Percentiles rank a stretch among this genome's conserved stretches.
Evolutionary conservation across 1,140 invertebrate genomes (phyloP).

Genomic region (Medauroidea extradentata): DNA sequence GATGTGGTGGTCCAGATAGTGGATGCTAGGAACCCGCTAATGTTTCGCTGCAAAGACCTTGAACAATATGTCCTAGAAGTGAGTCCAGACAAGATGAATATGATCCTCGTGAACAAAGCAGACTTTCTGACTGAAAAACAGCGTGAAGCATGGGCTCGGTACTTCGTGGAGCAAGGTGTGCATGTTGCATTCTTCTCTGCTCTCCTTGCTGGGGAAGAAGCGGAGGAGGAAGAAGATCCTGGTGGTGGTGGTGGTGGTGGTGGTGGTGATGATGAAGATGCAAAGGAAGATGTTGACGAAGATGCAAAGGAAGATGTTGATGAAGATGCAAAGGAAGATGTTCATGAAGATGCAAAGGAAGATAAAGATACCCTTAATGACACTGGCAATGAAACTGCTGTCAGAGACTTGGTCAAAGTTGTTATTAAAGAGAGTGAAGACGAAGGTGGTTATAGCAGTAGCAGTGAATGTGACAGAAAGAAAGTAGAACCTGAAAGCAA

Average conservation of each 20-base stretch:
- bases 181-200: constrained; percentile 84
- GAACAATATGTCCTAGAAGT: constrained; percentile 90
- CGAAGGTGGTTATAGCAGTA: constrained; percentile 21
- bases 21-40: constrained; percentile 92
- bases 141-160: constrained; percentile 79
- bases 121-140: constrained; percentile 84
- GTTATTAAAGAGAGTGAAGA: constrained; percentile 16
- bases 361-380: no score
- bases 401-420: no score
- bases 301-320: constrained; percentile 28
- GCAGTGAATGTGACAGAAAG: constrained; percentile 27
- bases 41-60: constrained; percentile 93
- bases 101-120: constrained; percentile 95
- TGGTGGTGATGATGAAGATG: constrained; percentile 9
- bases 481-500: constrained; percentile 22
- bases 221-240: constrained; percentile 42
- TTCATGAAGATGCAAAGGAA: constrained; percentile 25
- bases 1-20: constrained; percentile 95
- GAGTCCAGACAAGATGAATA: constrained; percentile 66
- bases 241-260: constrained; percentile 38
- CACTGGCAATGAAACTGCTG: constrained; percentile 16
- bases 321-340: constrained; percentile 24
- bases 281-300: constrained; percentile 27
- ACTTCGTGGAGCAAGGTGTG: constrained; percentile 69
- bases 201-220: constrained; percentile 33